Evolutionary conservation across 1,140 invertebrate genomes (phyloP).

Genomic region (Cecropterus lyciades): DNA sequence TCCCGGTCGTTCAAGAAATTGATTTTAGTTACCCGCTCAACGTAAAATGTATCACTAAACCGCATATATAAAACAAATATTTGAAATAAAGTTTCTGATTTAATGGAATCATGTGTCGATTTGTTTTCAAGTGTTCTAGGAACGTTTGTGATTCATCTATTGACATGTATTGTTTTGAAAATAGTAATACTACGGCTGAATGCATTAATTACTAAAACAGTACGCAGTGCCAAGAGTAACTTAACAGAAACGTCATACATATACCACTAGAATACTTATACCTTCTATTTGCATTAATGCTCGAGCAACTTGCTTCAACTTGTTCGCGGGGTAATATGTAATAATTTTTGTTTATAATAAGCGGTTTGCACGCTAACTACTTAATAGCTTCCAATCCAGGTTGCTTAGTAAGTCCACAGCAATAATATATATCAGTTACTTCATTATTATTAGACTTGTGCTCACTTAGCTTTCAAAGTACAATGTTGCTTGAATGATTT

Average conservation of each 20-base stretch:
- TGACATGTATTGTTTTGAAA: conserved; percentile 31
- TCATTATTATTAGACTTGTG: conserved; percentile 12
- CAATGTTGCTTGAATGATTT: too few relatives aligned
- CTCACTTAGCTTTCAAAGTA: too few relatives aligned
- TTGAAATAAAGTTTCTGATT: not conserved
- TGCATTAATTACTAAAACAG: conserved; percentile 32
- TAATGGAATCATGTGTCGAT: not conserved
- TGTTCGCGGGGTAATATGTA: conserved; percentile 30
- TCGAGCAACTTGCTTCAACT: conserved; percentile 25
- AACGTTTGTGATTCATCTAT: conserved; percentile 28
- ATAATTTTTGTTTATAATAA: conserved; percentile 37
- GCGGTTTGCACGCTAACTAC: conserved; percentile 32
- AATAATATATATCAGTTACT: conserved; percentile 25
- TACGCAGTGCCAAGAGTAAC: conserved; percentile 22
- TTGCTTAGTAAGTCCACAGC: conserved; percentile 23
- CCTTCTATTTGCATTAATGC: conserved; percentile 36
- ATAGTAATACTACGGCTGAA: conserved; percentile 21
- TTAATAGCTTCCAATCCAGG: conserved; percentile 30
- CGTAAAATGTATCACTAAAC: conserved; percentile 17
- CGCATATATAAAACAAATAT: conserved; percentile 10
- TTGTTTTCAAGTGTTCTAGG: conserved; percentile 27
- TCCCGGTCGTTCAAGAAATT: conserved; percentile 18
- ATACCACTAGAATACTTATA: conserved; percentile 33
- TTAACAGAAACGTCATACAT: conserved; percentile 14
- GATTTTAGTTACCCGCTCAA: conserved; percentile 28